Percentiles rank a stretch among this genome's conserved stretches.
Conservation (phyloP, 2,797 vertebrate genomes). For the Corythornis leucogaster region DNA sequence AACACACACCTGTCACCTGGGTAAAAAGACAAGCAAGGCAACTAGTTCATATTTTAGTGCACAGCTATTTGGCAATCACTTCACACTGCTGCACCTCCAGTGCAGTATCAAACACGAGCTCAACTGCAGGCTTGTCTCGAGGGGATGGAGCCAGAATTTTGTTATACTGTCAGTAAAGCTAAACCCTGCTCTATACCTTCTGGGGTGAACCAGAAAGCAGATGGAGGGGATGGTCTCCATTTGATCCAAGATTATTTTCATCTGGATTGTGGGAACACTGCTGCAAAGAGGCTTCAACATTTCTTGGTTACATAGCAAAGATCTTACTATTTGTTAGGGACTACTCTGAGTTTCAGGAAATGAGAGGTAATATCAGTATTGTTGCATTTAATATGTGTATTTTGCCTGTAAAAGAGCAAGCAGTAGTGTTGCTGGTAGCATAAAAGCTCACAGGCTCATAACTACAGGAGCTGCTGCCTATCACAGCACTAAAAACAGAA, state of each 20-base stretch:
- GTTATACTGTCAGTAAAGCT: not conserved
- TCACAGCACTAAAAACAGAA: not conserved
- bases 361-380: not conserved
- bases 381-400: not conserved
- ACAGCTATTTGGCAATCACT: not conserved
- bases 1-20: not conserved
- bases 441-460: not conserved
- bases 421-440: not conserved
- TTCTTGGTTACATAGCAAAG: not conserved
- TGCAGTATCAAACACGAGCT: not conserved
- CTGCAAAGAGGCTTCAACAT: not conserved
- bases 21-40: not conserved
- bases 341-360: not conserved
- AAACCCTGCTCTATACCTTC: not conserved
- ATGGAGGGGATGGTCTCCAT: not conserved
- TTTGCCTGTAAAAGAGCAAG: not conserved
- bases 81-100: not conserved
- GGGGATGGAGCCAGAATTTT: not conserved
- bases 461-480: not conserved
- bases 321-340: not conserved
- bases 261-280: not conserved
- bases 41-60: not conserved
- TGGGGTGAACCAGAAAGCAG: not conserved
- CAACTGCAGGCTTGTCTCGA: not conserved
- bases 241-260: not conserved